Evolutionary conservation across 2,797 vertebrate genomes (phyloP), one percentile per base, ranked within the genome.

Genomic region (Cyprinodon diabolis): DNA sequence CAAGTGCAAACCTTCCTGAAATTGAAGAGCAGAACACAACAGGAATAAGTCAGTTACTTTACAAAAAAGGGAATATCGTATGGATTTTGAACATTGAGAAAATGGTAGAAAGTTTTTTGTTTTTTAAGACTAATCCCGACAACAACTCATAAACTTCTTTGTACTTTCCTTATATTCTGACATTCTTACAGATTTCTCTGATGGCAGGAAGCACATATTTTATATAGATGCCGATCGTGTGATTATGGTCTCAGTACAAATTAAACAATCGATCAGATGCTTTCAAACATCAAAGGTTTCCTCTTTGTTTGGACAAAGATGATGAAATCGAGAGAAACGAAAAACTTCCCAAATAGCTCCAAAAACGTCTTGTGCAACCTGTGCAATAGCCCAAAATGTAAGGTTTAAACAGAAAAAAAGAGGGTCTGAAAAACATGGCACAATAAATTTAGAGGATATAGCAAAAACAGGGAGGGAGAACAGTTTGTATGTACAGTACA

Each of bases 1-100:
- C 87, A 93, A 95, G 93, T 95, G 94, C 95, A 95, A 94, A 94
- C 84, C 76, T 90, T 90, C 89, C 87, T 89, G 84, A 91, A 91
- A 89, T 90, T 87, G 85, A 84, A 58, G 77, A 90, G 87, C 80
- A 90, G 49, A 86, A 83, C 45, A 80, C 58, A 88, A 81, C 65
- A 82, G 47, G 67, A 79, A 83, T 77, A 89, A 80, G 79, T 79
- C 84, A 87, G 77, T 87, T 84, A 76, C 78, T 40, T 45, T 80
- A 86, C 77, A 89, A 89, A 90, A 89, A 90, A 87, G 77, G 3
- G 77, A 75, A 86, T 75, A 74, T 87, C 74, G 66, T 86, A 10
- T 56, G 4, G 40, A 56, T 47, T 19, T n/a, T 8, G n/a, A 56
- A 58, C 23, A 21, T 91, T 93, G 74, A 87, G 83, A 86, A 72